phyloP scores from a whole-genome alignment of 2,888 invertebrate genomes.

The Lochmaea capreae region DNA sequence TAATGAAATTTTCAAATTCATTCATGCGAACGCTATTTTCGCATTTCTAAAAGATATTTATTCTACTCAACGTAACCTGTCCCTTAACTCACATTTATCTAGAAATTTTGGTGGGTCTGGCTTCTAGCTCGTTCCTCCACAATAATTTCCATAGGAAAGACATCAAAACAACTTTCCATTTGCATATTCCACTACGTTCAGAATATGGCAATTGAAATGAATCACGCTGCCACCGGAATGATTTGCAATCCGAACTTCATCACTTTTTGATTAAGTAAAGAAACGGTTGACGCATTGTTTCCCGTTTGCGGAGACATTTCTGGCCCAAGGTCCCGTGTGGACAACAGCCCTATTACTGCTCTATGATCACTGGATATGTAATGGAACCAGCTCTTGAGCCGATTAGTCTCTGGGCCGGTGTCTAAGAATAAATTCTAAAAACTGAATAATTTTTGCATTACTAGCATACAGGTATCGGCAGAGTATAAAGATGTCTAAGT shows the following conservation, averaged over 20 bases:
- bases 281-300: constrained; percentile 58
- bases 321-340: constrained; percentile 44
- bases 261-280: constrained; percentile 50
- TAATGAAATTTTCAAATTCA: neutral
- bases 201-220: constrained; percentile 47
- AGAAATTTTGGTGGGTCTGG: constrained; percentile 10
- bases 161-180: constrained; percentile 37
- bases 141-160: constrained; percentile 38
- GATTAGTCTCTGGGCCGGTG: constrained; percentile 40
- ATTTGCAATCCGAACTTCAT: constrained; percentile 53
- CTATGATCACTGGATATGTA: constrained; percentile 54
- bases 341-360: constrained; percentile 1
- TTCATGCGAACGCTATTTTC: neutral
- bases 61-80: neutral
- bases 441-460: too few species aligned
- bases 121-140: constrained; percentile 4
- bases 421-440: too few species aligned
- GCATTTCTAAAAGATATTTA: neutral
- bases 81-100: neutral
- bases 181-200: constrained; percentile 32
- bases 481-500: too few species aligned
- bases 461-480: too few species aligned
- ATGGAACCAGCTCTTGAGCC: constrained; percentile 54
- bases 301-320: constrained; percentile 50
- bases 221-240: constrained; percentile 47